Evolutionary conservation across 2,113 vertebrate species (phyloP), one percentile per base, ranked within the genome.

Genomic region (Cervus canadensis): DNA sequence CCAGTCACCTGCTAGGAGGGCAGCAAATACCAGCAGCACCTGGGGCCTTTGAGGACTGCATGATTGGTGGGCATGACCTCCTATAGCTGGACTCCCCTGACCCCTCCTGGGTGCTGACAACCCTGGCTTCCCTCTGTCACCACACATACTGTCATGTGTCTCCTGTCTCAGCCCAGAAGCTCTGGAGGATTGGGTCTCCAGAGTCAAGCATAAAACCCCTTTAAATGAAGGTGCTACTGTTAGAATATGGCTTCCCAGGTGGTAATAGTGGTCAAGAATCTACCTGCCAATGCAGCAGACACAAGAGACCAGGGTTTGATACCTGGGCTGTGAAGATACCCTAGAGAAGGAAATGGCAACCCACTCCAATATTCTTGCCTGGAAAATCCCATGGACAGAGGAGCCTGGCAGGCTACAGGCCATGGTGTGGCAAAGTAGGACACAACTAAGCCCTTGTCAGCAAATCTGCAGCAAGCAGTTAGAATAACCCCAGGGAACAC

Each of bases 101-200:
- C 13, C 74, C 28, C 36, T 33, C 43, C n/a, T 8, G 71, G 40
- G 28, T 14, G 21, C 81, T 54, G 36, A 67, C 16, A 50, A 26
- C 26, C 23, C 33, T 25, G 56, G 43, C 84, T 64, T 67, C 40
- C 45, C 62, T 40, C 74, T 36, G n/a, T 82, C 85, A 52, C 62
- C 21, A 26, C n/a, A 56, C 2, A 21, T 21, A 12, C 48, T 7
- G 0, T 2, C 1, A 2, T 5, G 25, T 15, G 43, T 43, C 19
- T 59, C 74, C 59, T 25, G 36, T 23, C 3, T 8, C 40, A 60
- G 48, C 12, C 1, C 3, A 25, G 36, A 9, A 16, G 21, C 45
- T 57, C 67, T 33, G 7, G 5, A 45, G n/a, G 83, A 48, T 43
- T 11, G 19, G 25, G 25, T 81, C 57, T 52, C 62, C 33, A 91